A percentile compares a stretch with the other conserved stretches of the same genome.
phyloP scores from a whole-genome alignment of 2,888 invertebrate genomes.

The Epicampocera succincta region DNA sequence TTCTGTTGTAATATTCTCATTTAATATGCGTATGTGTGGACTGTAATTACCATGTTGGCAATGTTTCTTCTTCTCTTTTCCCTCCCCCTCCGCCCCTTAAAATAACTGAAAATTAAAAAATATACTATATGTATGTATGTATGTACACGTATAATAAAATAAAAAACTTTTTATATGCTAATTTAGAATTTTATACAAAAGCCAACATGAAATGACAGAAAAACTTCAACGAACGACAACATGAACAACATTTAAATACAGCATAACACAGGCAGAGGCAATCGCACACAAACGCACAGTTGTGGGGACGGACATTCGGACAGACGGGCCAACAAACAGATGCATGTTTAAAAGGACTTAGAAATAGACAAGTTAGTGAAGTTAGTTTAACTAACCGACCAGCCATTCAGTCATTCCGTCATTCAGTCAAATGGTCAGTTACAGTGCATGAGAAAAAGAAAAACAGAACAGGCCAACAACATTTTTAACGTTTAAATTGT shows the following conservation, averaged over 20 bases:
- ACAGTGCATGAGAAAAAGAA: background rate
- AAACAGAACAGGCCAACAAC: conserved; percentile 35
- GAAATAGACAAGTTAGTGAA: conserved; percentile 52
- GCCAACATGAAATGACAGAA: conserved; percentile 58
- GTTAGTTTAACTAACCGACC: conserved; percentile 43
- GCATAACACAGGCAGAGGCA: conserved; percentile 3
- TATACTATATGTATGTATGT: too few species aligned
- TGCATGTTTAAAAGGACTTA: conserved; percentile 30
- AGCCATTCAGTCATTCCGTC: background rate
- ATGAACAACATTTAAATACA: conserved; percentile 58
- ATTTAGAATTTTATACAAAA: conserved; percentile 59
- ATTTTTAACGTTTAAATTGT: conserved; percentile 61
- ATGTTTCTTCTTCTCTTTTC: conserved; percentile 32
- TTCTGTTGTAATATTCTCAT: conserved; percentile 56
- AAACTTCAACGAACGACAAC: conserved; percentile 64
- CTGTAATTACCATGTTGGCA: conserved; percentile 71
- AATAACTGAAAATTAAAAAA: conserved; percentile 7
- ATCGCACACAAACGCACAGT: background rate
- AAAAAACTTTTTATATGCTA: conserved; percentile 62
- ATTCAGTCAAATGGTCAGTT: conserved; percentile 4
- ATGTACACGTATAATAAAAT: conserved; percentile 32
- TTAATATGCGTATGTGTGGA: conserved; percentile 70
- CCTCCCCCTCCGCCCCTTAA: background rate
- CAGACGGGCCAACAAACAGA: conserved; percentile 38
- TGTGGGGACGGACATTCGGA: conserved; percentile 3